A percentile compares a stretch with the other conserved stretches of the same genome.
Conservation (phyloP, 1,140 invertebrate species). For the Drosophila arizonae region DNA sequence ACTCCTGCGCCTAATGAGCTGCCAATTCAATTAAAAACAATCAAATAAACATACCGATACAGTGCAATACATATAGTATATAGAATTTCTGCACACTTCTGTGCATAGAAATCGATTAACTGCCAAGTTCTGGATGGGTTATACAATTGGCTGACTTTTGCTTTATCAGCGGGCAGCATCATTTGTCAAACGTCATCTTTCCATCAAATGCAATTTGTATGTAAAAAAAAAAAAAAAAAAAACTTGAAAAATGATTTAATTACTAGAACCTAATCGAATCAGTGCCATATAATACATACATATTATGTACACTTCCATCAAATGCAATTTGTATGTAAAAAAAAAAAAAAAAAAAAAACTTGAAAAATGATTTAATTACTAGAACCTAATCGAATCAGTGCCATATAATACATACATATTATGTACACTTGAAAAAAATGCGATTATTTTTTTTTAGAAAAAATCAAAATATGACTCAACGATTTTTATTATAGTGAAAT, state of each 20-base stretch:
- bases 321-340: too few species aligned
- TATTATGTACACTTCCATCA: constrained; percentile 2
- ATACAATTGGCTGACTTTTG: constrained; percentile 34
- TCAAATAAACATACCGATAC: not conserved
- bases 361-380: constrained; percentile 70
- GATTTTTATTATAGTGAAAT: not conserved
- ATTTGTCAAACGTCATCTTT: constrained; percentile 50
- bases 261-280: constrained; percentile 71
- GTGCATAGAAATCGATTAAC: constrained; percentile 1
- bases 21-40: constrained; percentile 34
- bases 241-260: constrained; percentile 64
- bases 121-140: constrained; percentile 21
- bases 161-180: constrained; percentile 31
- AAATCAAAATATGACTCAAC: not conserved
- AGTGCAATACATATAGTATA: not conserved
- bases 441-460: too few species aligned
- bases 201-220: constrained; percentile 54
- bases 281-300: constrained; percentile 44
- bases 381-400: constrained; percentile 72
- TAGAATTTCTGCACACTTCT: not conserved
- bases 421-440: not conserved
- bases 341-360: too few species aligned
- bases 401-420: constrained; percentile 25
- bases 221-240: constrained; percentile 29
- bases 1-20: constrained; percentile 34